Conservation (phyloP, 2,113 vertebrate species). For the Hemichromis elongatus region DNA sequence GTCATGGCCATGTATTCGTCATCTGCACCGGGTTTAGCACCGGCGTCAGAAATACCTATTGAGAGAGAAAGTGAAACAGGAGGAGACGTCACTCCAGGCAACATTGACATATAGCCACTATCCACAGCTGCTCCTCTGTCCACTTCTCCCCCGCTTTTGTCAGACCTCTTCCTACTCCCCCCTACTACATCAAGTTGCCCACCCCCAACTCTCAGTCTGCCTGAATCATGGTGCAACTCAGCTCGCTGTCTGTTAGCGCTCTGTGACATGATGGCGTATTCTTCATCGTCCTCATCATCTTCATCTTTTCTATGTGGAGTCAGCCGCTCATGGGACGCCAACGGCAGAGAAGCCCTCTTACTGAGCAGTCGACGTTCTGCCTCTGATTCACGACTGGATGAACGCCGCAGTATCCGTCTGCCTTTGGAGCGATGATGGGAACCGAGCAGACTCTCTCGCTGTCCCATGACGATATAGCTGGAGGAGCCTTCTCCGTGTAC, state of each 20-base stretch:
- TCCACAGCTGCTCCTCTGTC: slow-evolving; percentile 45
- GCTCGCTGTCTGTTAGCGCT: slow-evolving; percentile 54
- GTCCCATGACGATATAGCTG: slow-evolving; percentile 78
- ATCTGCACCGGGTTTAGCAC: slow-evolving; percentile 49
- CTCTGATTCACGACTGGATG: slow-evolving; percentile 70
- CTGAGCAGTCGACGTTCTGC: slow-evolving; percentile 70
- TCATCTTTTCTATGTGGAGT: slow-evolving; percentile 60
- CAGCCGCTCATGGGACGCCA: slow-evolving; percentile 62
- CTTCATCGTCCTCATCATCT: slow-evolving; percentile 70
- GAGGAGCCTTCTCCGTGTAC: slow-evolving; percentile 58
- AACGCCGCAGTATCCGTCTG: slow-evolving; percentile 66
- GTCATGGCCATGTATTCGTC: slow-evolving; percentile 80
- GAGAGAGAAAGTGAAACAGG: slow-evolving; percentile 68
- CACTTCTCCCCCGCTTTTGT: slow-evolving; percentile 40
- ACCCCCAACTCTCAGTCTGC: slow-evolving; percentile 9
- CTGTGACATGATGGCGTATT: slow-evolving; percentile 68
- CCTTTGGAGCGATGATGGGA: slow-evolving; percentile 70
- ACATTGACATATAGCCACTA: slow-evolving; percentile 76
- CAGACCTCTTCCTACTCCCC: slow-evolving; percentile 50
- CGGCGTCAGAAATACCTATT: slow-evolving; percentile 55
- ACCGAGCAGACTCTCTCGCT: slow-evolving; percentile 58
- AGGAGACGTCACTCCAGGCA: slow-evolving; percentile 73
- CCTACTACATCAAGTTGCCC: slow-evolving; percentile 31
- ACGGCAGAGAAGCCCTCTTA: slow-evolving; percentile 73
- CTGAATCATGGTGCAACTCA: slow-evolving; percentile 49